Conservation (phyloP, 2,888 invertebrate genomes). For the Andrena hattorfiana region DNA sequence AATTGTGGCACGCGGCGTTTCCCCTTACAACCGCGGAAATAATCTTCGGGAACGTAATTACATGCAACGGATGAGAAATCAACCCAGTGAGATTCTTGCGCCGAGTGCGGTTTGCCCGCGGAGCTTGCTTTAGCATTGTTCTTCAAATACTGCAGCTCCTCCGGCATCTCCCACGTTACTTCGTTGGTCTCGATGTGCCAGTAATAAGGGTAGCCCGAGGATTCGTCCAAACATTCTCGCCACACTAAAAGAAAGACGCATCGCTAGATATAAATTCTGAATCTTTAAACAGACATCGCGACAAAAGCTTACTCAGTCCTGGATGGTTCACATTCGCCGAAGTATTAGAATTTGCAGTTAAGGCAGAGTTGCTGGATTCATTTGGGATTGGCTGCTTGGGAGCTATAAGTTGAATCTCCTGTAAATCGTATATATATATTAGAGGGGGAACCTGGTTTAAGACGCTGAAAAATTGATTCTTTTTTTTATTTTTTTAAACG, state of each 20-base stretch:
- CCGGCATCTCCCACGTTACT: slow-evolving; percentile 89
- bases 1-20: too few species aligned
- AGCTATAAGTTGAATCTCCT: slow-evolving; percentile 82
- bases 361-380: slow-evolving; percentile 34
- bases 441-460: background rate
- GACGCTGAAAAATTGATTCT: too few species aligned
- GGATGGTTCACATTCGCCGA: slow-evolving; percentile 41
- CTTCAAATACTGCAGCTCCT: slow-evolving; percentile 79
- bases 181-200: slow-evolving; percentile 89
- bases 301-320: slow-evolving; percentile 46
- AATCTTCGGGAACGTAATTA: slow-evolving; percentile 18
- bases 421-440: slow-evolving; percentile 1
- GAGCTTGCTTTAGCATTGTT: slow-evolving; percentile 66
- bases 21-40: background rate
- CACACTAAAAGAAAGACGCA: slow-evolving; percentile 81
- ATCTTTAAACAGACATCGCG: background rate
- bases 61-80: slow-evolving; percentile 62
- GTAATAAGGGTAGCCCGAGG: slow-evolving; percentile 88
- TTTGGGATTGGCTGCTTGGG: slow-evolving; percentile 71
- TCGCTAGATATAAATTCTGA: slow-evolving; percentile 8
- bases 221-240: slow-evolving; percentile 89
- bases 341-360: slow-evolving; percentile 31
- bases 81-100: slow-evolving; percentile 63
- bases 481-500: too few species aligned
- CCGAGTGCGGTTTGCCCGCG: slow-evolving; percentile 27